phyloP scores from a whole-genome alignment of 92 coral and sea anemone genomes.

The Umimayanthus chanpuru region DNA sequence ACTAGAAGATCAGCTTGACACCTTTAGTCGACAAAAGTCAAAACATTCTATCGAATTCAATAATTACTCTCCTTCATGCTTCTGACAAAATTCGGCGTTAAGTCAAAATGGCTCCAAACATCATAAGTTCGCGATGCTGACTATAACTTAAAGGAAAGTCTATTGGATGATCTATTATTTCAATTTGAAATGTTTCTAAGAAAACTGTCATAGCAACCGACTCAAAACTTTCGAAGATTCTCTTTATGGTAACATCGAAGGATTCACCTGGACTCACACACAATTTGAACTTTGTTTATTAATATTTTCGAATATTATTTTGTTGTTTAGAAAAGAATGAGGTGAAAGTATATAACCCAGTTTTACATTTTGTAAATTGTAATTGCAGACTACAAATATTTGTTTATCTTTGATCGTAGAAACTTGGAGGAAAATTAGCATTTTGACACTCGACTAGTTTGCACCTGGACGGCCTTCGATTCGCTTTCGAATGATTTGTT shows the following conservation, averaged over 20 bases:
- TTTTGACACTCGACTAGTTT: not conserved
- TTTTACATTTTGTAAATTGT: slow-evolving; percentile 17
- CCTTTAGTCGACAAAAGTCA: not conserved
- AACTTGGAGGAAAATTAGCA: slow-evolving; percentile 38
- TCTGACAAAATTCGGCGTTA: not conserved
- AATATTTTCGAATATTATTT: not conserved
- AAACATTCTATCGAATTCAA: not conserved
- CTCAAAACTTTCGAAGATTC: not conserved
- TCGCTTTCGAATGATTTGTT: not conserved
- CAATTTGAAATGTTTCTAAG: not conserved
- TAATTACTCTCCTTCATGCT: not conserved
- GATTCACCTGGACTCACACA: not conserved
- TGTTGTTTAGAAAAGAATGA: slow-evolving; percentile 20
- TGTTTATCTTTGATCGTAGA: slow-evolving; percentile 29
- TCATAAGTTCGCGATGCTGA: not conserved
- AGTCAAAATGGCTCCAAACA: not conserved
- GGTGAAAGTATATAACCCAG: not conserved
- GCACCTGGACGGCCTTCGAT: slow-evolving; percentile 25
- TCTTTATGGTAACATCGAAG: not conserved
- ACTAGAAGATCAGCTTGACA: not conserved
- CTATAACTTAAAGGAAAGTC: not conserved
- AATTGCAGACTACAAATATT: slow-evolving; percentile 26
- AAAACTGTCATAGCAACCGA: not conserved
- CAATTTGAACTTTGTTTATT: not conserved
- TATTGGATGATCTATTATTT: not conserved